phyloP scores from a whole-genome alignment of 2,888 invertebrate genomes.

The Drosophila nigritarsus region DNA sequence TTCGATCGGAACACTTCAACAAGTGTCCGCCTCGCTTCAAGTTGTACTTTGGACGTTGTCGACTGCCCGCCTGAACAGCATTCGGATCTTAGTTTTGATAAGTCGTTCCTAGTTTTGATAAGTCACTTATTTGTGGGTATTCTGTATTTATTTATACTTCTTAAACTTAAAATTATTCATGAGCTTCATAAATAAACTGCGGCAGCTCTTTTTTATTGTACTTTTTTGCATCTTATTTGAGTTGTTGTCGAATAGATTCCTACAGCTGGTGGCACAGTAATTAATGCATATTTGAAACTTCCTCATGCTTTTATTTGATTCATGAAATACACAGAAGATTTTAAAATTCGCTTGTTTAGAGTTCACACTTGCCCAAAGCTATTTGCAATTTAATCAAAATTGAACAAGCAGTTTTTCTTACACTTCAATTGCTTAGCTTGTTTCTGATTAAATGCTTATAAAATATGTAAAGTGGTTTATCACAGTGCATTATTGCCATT shows the following conservation, averaged over 20 bases:
- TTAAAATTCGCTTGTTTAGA: constrained; percentile 29
- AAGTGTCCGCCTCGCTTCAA: constrained; percentile 41
- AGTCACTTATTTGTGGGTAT: constrained; percentile 1
- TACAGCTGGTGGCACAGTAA: constrained; percentile 9
- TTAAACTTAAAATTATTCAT: neutral
- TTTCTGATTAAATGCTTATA: neutral
- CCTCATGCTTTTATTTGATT: neutral
- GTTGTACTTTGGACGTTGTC: constrained; percentile 56
- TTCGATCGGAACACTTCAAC: neutral
- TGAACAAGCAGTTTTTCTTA: constrained; percentile 11
- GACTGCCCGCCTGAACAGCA: constrained; percentile 40
- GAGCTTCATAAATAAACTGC: neutral
- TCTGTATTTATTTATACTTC: neutral
- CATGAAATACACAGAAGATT: neutral
- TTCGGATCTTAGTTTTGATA: neutral
- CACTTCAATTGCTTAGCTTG: neutral
- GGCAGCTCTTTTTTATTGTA: neutral
- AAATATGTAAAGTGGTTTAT: neutral
- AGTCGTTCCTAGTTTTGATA: neutral
- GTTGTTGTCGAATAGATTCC: neutral
- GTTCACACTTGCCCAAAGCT: constrained; percentile 12
- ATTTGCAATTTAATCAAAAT: constrained; percentile 24
- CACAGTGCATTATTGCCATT: neutral
- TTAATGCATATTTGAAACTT: neutral
- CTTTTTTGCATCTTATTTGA: neutral